phyloP scores from a whole-genome alignment of 1,140 invertebrate species.

The Psix sp. region DNA sequence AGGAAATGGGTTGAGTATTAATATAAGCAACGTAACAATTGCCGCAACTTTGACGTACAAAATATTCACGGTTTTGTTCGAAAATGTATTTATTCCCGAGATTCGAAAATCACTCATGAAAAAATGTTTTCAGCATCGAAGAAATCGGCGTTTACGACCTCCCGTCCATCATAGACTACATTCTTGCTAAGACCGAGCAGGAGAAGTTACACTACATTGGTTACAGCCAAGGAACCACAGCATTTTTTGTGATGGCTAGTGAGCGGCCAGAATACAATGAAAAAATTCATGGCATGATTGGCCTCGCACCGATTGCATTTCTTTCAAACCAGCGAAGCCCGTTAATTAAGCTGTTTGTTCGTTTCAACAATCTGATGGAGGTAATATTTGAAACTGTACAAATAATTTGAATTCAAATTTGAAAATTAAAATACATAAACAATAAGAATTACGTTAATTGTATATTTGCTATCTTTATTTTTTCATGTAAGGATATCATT shows the following conservation, averaged over 20 bases:
- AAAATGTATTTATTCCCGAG: neutral
- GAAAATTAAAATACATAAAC: too few relatives aligned
- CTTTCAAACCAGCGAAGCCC: slow-evolving; percentile 72
- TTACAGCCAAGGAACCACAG: slow-evolving; percentile 76
- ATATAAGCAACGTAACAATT: too few relatives aligned
- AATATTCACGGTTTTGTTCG: too few relatives aligned
- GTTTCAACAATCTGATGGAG: slow-evolving; percentile 68
- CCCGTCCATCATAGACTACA: slow-evolving; percentile 80
- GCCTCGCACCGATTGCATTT: slow-evolving; percentile 82
- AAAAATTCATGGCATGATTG: slow-evolving; percentile 79
- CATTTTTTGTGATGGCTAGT: slow-evolving; percentile 80
- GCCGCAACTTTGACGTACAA: too few relatives aligned
- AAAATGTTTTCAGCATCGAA: slow-evolving; percentile 73
- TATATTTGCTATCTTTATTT: too few relatives aligned
- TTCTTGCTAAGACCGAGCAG: slow-evolving; percentile 77
- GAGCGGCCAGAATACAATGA: slow-evolving; percentile 83
- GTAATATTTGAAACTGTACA: slow-evolving; percentile 49
- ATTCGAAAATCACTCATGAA: neutral
- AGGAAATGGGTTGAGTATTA: too few relatives aligned
- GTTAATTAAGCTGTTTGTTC: slow-evolving; percentile 67
- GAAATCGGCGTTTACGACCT: slow-evolving; percentile 79
- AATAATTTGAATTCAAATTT: slow-evolving; percentile 12
- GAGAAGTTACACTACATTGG: slow-evolving; percentile 79
- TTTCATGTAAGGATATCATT: too few relatives aligned
- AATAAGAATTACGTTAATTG: too few relatives aligned